Base-by-base conservation (phyloP, 1,140 invertebrate genomes). In the Armadillidium nasatum region DNA sequence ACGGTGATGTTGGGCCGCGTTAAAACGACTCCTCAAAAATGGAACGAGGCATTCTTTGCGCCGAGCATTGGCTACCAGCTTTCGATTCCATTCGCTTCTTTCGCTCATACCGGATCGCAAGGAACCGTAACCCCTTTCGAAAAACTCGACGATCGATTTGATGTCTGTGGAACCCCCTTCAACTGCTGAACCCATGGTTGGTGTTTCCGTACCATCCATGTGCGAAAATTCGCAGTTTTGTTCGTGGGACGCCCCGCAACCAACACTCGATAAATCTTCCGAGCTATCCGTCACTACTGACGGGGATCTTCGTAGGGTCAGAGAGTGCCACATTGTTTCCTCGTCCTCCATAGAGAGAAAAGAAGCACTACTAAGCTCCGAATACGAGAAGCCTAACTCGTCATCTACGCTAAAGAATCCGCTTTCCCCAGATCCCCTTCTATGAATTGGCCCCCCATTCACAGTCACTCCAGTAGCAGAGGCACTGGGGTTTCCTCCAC, bases 401-500 rank as follows among this genome's bases (percentile, higher is more conserved):
- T 81, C 91, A 91, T 92, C 90, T 81, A 91, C 92, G 77, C 92
- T 94, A 86, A 93, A 95, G 82, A 94, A 94, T 0, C 93, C 93
- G 44, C 91, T 93, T 84, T 95, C 93, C 82, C 93, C 94, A 10
- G 92, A 94, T n/a, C 92, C 92, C 11, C 93, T 86, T 10, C 80
- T 74, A 22, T 79, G 80, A 45, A 80, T 74, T 9, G 77, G 74
- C 6, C 68, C 88, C 86, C 1, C 90, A 83, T 73, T 86, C 85
- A 83, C 87, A 13, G 84, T 84, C 45, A 84, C 84, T 0, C 85
- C 82, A 23, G 69, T n/a, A 10, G 50, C 50, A 22, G 79, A 11
- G 15, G 66, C n/a, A 43, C 60, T 50, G 10, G 33, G 72, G 15
- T 72, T 70, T 3, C 71, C 78, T 2, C 73, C 77, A 21, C 75